Evolutionary conservation across 1,140 invertebrate genomes (phyloP).

Genomic region (Caenorhabditis elegans): DNA sequence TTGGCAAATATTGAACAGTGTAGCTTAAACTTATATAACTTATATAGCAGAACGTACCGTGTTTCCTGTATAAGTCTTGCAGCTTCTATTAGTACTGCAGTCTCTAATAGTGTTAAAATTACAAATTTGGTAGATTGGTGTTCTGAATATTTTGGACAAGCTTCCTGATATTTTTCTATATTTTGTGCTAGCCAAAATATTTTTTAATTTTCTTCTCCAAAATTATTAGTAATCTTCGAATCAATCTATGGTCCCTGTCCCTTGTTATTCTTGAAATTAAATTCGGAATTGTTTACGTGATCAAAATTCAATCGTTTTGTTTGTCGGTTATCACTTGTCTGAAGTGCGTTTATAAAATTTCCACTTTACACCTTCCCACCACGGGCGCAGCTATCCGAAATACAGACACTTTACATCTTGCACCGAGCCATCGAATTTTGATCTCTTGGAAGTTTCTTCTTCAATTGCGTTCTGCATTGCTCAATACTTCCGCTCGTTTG

Average conservation of each 20-base stretch:
- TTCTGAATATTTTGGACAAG: too few relatives aligned
- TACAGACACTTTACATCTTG: constrained; percentile 20
- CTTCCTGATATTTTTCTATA: too few relatives aligned
- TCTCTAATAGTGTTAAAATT: too few relatives aligned
- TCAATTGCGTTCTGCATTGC: not conserved
- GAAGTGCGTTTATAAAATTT: constrained; percentile 6
- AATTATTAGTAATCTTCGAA: not conserved
- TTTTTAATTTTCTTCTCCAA: not conserved
- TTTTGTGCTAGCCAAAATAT: too few relatives aligned
- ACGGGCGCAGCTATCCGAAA: not conserved
- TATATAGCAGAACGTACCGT: too few relatives aligned
- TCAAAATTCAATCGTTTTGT: constrained; percentile 21
- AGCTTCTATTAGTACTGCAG: too few relatives aligned
- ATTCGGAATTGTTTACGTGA: not conserved
- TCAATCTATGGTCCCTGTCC: not conserved
- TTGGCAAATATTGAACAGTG: too few relatives aligned
- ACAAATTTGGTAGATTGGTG: too few relatives aligned
- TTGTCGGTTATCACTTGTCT: constrained; percentile 29
- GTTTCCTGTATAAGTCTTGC: too few relatives aligned
- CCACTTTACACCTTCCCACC: not conserved
- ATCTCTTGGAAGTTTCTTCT: not conserved
- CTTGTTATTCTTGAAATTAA: not conserved
- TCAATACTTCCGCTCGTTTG: not conserved
- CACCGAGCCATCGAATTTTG: not conserved
- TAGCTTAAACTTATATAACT: too few relatives aligned